Base-by-base conservation (phyloP, 2,888 invertebrate species). In the Leptopilina drosophilae region DNA sequence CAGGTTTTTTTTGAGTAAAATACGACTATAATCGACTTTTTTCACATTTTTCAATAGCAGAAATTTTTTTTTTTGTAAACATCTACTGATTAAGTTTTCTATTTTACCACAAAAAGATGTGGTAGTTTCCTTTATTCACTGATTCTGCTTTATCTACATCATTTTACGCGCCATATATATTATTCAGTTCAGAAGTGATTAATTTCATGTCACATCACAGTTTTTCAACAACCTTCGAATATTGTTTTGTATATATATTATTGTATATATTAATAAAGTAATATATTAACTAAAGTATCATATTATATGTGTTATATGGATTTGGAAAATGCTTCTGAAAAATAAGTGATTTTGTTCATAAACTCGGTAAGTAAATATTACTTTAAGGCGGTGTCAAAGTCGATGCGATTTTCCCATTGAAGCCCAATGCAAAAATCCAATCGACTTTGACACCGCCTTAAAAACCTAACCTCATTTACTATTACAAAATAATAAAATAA, bases 381-480 rank as follows among this genome's bases (percentile, higher is more conserved):
- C n/a, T 59, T n/a, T n/a, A n/a, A n/a, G n/a, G n/a, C n/a, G n/a
- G n/a, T n/a, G n/a, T n/a, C n/a, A n/a, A n/a, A n/a, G n/a, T n/a
- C n/a, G n/a, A n/a, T n/a, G n/a, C n/a, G n/a, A n/a, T n/a, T n/a
- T n/a, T n/a, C n/a, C n/a, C n/a, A n/a, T n/a, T n/a, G n/a, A n/a
- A n/a, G n/a, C n/a, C n/a, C n/a, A n/a, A n/a, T n/a, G n/a, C n/a
- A n/a, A n/a, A n/a, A n/a, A n/a, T n/a, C n/a, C n/a, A n/a, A n/a
- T n/a, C n/a, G n/a, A n/a, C n/a, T n/a, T n/a, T n/a, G n/a, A n/a
- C n/a, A n/a, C n/a, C n/a, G n/a, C n/a, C n/a, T 59, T 59, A n/a
- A 59, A 59, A 59, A n/a, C 59, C 59, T 59, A 59, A 59, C 59
- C 59, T 59, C 15, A 59, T 59, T 59, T 59, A 59, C 59, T 7